phyloP scores from a whole-genome alignment of 2,797 vertebrate genomes.

The Gephyroberyx darwinii region DNA sequence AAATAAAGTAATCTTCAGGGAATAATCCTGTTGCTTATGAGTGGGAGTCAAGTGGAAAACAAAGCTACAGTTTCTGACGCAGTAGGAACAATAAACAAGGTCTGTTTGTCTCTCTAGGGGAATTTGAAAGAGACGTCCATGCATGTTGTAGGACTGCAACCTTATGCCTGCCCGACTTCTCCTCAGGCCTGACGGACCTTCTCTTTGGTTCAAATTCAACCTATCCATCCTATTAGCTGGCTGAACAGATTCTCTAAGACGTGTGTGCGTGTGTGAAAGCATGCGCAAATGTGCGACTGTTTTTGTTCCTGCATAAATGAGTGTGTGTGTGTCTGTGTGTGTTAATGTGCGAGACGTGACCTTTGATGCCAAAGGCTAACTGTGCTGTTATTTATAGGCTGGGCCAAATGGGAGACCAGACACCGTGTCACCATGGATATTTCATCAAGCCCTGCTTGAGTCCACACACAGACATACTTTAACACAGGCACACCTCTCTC shows the following conservation, averaged over 20 bases:
- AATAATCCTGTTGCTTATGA: slow-evolving; percentile 15
- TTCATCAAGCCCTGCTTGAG: slow-evolving; percentile 45
- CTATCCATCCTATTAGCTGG: slow-evolving; percentile 8
- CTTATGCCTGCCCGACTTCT: neutral
- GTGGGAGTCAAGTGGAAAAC: slow-evolving; percentile 27
- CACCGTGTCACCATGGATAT: slow-evolving; percentile 59
- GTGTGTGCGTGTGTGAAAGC: neutral
- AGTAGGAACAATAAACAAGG: slow-evolving; percentile 16
- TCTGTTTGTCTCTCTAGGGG: neutral
- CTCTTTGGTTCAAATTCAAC: slow-evolving; percentile 7
- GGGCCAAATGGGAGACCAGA: slow-evolving; percentile 48
- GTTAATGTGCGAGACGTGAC: slow-evolving; percentile 41
- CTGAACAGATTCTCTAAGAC: slow-evolving; percentile 25
- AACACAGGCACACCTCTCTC: neutral
- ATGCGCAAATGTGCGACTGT: too few relatives aligned
- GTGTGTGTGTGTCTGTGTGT: slow-evolving; percentile 8
- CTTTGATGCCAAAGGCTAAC: slow-evolving; percentile 56
- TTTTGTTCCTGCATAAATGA: too few relatives aligned
- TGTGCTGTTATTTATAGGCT: slow-evolving; percentile 64
- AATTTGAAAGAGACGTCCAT: neutral
- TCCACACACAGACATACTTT: slow-evolving; percentile 14
- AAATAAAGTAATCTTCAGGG: slow-evolving; percentile 12
- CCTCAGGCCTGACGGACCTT: neutral
- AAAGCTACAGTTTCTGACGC: slow-evolving; percentile 25
- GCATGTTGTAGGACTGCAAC: too few relatives aligned